Base-by-base conservation (phyloP, 2,113 vertebrate genomes). In the Prochilodus magdalenae region DNA sequence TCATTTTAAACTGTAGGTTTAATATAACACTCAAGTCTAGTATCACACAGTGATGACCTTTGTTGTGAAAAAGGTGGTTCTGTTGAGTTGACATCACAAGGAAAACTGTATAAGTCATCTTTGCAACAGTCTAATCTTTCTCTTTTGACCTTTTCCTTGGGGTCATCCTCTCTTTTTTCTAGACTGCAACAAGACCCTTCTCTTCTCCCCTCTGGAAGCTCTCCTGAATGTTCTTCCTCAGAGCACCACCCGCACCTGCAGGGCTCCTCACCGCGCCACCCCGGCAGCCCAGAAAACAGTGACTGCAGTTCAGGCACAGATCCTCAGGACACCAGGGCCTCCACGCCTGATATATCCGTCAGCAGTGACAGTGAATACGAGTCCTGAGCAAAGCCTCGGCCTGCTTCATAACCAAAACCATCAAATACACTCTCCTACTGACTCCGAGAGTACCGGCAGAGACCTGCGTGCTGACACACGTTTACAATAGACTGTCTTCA, bases 311-410 rank as follows among this genome's bases (percentile, higher is more conserved):
- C 90, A 0, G 91, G 91, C 65, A 86, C 87, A 0, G 93, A 90
- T 70, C 89, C 77, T 36, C 79, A 84, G 10, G 89, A 86, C 7
- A 90, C 87, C 0, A 87, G 91, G 0, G 88, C 91, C 13, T 93
- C 91, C 77, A 94, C 92, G 1, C 92, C 92, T 0, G 93, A 95
- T 27, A 94, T 94, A 86, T 94, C 94, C 0, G 89, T 94, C 85
- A 94, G 93, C 90, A 94, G 94, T 8, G 94, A 94, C 91, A 94
- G 93, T 80, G 94, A 95, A 86, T 95, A 93, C 0, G 94, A 94
- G 84, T 82, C 92, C 1, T 95, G 92, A 95, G 83, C 73, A 1
- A 55, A 55, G 1, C n/a, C 8, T n/a, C 22, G 16, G 73, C 51
- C 2, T 16, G 33, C 33, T 53, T 13, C 15, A 3, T 12, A 30